A percentile compares a stretch with the other conserved stretches of the same genome.
These are phyloP conservation scores for Troides helena DNA, from an alignment of 2,888 invertebrate genomes.

Conservation along the genomic window DNA sequence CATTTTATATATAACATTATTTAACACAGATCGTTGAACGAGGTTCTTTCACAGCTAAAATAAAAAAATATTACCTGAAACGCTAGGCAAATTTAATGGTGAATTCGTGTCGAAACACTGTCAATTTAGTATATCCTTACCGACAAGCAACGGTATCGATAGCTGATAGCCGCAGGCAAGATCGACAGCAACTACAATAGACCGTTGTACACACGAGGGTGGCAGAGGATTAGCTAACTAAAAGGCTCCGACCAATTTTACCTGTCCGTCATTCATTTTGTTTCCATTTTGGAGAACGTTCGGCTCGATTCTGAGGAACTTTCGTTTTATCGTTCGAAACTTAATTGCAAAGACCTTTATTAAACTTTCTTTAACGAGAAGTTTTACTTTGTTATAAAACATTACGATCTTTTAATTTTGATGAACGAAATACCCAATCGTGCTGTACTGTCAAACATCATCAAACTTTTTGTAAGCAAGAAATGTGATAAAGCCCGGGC, in stretches of 20 bases:
- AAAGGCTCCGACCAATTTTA: constrained; percentile 49
- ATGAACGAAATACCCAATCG: constrained; percentile 51
- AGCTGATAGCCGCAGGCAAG: constrained; percentile 51
- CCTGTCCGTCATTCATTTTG: constrained; percentile 50
- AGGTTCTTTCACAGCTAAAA: too few species aligned
- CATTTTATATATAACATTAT: neutral
- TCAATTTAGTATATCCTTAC: constrained; percentile 51
- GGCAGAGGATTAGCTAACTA: constrained; percentile 54
- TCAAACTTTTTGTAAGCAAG: constrained; percentile 65
- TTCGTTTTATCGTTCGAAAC: constrained; percentile 29
- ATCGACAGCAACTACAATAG: constrained; percentile 43
- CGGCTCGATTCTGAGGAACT: constrained; percentile 17
- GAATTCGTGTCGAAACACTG: constrained; percentile 50
- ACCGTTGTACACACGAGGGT: constrained; percentile 45
- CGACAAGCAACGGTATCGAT: constrained; percentile 52
- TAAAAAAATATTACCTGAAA: neutral
- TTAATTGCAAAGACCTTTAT: constrained; percentile 27
- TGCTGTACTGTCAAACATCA: constrained; percentile 58
- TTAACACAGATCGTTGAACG: too few species aligned
- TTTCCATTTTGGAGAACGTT: constrained; percentile 37
- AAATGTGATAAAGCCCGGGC: constrained; percentile 59
- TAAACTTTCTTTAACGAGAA: constrained; percentile 19
- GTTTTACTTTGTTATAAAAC: constrained; percentile 4
- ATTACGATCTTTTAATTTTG: constrained; percentile 37
- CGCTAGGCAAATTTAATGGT: constrained; percentile 21